Conservation (phyloP, 1,140 invertebrate species). For the Heliconius congener region DNA sequence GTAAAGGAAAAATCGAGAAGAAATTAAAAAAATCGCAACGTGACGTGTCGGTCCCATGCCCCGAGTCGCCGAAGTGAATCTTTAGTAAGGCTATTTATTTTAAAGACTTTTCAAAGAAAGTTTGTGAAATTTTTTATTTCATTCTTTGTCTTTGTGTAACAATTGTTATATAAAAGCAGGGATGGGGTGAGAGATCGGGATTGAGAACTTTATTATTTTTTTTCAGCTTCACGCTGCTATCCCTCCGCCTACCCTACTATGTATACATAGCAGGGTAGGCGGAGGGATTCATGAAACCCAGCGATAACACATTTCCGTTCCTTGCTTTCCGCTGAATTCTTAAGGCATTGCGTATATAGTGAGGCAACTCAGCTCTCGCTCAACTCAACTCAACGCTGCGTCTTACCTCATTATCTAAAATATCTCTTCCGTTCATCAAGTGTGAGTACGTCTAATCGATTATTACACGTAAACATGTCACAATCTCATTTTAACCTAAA, state of each 20-base stretch:
- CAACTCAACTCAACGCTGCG: no score
- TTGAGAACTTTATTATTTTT: neutral
- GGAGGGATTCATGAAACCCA: no score
- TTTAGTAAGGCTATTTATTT: neutral
- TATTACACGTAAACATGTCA: neutral
- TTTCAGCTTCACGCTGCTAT: neutral
- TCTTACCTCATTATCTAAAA: no score
- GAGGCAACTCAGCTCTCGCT: no score
- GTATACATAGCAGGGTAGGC: no score
- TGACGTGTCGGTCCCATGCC: conserved; percentile 11
- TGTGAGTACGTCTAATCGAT: no score
- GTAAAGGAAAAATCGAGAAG: neutral
- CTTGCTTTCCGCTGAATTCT: no score
- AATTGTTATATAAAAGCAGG: conserved; percentile 31
- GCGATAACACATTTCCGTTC: no score
- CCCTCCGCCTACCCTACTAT: no score
- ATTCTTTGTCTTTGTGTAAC: conserved; percentile 8
- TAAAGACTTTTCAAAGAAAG: neutral
- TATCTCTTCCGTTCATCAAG: no score
- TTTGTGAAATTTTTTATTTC: conserved; percentile 12
- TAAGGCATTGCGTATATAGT: no score
- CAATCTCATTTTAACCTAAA: neutral
- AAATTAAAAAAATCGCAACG: conserved; percentile 6
- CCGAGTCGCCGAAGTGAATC: conserved; percentile 2
- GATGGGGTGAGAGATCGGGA: neutral